Evolutionary conservation across 2,888 invertebrate species (phyloP).

Genomic region (Hipparchia semele): DNA sequence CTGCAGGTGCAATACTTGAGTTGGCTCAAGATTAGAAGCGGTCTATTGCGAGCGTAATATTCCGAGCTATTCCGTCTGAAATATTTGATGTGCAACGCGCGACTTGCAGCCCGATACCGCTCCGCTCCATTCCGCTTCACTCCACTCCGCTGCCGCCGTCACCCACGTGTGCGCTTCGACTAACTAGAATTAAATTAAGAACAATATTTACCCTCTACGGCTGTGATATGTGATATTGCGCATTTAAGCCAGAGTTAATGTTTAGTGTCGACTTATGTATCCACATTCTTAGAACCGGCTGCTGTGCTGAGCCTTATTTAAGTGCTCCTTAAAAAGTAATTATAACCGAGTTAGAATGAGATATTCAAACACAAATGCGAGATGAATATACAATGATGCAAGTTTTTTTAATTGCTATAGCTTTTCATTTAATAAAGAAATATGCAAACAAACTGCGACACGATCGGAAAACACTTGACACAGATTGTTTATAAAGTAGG

Average conservation of each 20-base stretch:
- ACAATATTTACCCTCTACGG: conserved; percentile 78
- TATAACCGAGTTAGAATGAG: conserved; percentile 12
- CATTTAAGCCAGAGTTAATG: conserved; percentile 73
- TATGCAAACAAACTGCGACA: conserved; percentile 65
- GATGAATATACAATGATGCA: conserved; percentile 38
- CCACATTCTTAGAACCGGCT: conserved; percentile 51
- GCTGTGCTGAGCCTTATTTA: conserved; percentile 48
- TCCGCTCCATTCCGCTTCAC: conserved; percentile 37
- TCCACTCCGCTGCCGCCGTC: conserved; percentile 51
- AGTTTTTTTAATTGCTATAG: conserved; percentile 63
- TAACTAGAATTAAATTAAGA: conserved; percentile 81
- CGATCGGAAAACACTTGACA: conserved; percentile 72
- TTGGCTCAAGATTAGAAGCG: conserved; percentile 81
- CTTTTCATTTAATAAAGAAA: conserved; percentile 58
- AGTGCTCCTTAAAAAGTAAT: conserved; percentile 45
- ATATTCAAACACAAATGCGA: conserved; percentile 6
- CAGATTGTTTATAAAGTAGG: conserved; percentile 71
- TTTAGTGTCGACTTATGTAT: conserved; percentile 73
- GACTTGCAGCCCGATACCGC: conserved; percentile 65
- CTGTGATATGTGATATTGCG: conserved; percentile 78
- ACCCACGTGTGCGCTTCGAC: conserved; percentile 60
- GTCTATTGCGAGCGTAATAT: conserved; percentile 78
- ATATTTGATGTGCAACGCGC: conserved; percentile 77
- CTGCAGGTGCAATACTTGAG: conserved; percentile 81
- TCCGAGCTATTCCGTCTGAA: conserved; percentile 71